Evolutionary conservation across 2,888 invertebrate species (phyloP), one percentile per base, ranked within the genome.

Genomic region (Agelastica alni): DNA sequence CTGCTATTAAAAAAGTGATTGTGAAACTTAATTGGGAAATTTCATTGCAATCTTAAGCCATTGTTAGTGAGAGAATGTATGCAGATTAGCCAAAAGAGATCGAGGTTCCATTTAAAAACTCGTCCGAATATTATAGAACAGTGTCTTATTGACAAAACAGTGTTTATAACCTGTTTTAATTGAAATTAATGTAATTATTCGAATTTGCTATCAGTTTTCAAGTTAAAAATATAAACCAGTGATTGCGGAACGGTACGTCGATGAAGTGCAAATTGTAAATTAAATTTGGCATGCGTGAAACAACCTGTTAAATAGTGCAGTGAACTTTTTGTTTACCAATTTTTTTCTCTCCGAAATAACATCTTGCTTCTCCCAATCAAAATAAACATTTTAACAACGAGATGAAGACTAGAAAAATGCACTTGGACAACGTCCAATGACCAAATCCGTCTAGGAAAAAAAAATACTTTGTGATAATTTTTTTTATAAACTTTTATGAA

Each of bases 291-390:
- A 56, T 56, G 56, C 45, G 58, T 60, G 37, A 66, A 72, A 70
- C 72, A 71, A 74, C 73, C 72, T 74, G 73, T 72, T 73, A 71
- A 69, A 53, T 59, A 69, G 73, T 69, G 60, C 70, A 68, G 62
- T 72, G 72, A 71, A 72, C 71, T 70, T 67, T 30, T 58, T 72
- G 72, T 73, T 70, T 70, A 71, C 70, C 64, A 18, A 30, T 39
- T 45, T 52, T 18, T 34, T 47, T 47, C 52, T 49, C 20, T n/a
- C n/a, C n/a, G 30, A 51, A 47, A 39, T 34, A 34, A 34, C n/a
- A 18, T 39, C 17, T 20, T 26, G 32, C 28, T 20, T 5, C 18
- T 47, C 13, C 13, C 6, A 47, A 34, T 17, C 30, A 51, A 22
- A 45, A 36, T 43, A 44, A 37, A 46, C 18, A 26, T 31, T 18